Evolutionary conservation across 2,888 invertebrate species (phyloP).

Genomic region (Spialia ferax): DNA sequence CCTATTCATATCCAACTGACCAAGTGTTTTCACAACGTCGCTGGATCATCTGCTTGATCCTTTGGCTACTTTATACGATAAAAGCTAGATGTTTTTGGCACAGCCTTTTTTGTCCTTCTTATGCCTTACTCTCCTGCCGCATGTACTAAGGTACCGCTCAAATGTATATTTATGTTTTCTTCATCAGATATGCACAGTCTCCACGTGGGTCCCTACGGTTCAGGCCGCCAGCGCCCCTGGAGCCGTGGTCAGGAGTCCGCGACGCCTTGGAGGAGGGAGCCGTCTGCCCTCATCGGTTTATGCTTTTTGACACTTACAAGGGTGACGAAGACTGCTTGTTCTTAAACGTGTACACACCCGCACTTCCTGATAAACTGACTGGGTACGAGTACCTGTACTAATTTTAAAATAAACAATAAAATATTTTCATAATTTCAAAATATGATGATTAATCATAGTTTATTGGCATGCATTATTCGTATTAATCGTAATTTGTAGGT

Average conservation of each 20-base stretch:
- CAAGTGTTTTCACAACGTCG: too few species aligned
- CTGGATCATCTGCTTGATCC: too few species aligned
- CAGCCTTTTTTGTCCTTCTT: too few species aligned
- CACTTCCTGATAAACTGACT: constrained; percentile 76
- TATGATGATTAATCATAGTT: background rate
- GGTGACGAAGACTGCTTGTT: constrained; percentile 90
- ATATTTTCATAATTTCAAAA: too few species aligned
- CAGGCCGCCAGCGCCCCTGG: constrained; percentile 86
- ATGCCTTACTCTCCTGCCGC: too few species aligned
- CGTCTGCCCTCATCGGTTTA: constrained; percentile 90
- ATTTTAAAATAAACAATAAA: too few species aligned
- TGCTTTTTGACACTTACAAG: constrained; percentile 89
- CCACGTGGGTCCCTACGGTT: constrained; percentile 77
- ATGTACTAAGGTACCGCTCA: constrained; percentile 52
- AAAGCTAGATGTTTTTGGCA: too few species aligned
- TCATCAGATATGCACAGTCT: constrained; percentile 76
- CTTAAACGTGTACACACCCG: constrained; percentile 90
- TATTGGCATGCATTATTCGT: too few species aligned
- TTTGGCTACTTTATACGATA: too few species aligned
- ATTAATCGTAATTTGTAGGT: too few species aligned
- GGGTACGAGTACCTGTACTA: constrained; percentile 74
- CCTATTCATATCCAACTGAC: too few species aligned
- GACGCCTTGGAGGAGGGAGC: constrained; percentile 90
- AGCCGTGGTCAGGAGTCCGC: constrained; percentile 87
- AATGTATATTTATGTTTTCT: background rate